Base-by-base conservation (phyloP, 53 echinoderm and acorn worm species). In the Crossaster papposus region DNA sequence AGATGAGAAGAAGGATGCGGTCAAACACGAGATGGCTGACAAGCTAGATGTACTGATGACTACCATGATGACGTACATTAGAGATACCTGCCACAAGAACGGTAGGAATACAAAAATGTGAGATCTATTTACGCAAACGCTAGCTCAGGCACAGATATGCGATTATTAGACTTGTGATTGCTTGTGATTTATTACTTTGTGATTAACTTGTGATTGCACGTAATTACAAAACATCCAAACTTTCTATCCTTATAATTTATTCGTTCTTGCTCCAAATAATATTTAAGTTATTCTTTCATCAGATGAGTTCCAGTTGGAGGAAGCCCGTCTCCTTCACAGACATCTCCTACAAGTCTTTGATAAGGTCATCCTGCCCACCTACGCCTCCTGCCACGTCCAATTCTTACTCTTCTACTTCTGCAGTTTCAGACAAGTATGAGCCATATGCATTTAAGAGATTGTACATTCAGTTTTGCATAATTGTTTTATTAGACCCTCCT, bases 331-430 rank as follows among this genome's bases (percentile, higher is more conserved):
- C 51, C 75, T 95, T 4, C 93, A 93, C 72, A 89, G 88, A 28
- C 92, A 95, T 36, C 92, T 95, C 65, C 89, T 95, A 24, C 91
- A 86, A 50, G 90, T 95, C 23, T 95, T 95, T 95, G 95, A 95
- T 80, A 88, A 77, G 36, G 92, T 95, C 70, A 83, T 95, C 70
- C 79, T 95, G 8, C 95, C 90, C 3, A 95, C 93, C 28, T 90
- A 93, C 71, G 93, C 86, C 13, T 95, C 92, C 20, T 81, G 82
- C 52, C 93, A 95, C n/a, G 88, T 92, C 13, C 93, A 93, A 83
- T 95, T 89, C 29, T 63, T 95, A 13, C 87, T 95, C 85, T 95
- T 93, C 81, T 95, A 91, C 89, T 91, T 93, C 71, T 93, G 93
- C 73, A 95, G 93, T 34, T 95, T 95, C 64, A 91, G 91, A 73